Evolutionary conservation across 2,113 vertebrate genomes (phyloP), one percentile per base, ranked within the genome.

Genomic region (Pelecanoides urinatrix): DNA sequence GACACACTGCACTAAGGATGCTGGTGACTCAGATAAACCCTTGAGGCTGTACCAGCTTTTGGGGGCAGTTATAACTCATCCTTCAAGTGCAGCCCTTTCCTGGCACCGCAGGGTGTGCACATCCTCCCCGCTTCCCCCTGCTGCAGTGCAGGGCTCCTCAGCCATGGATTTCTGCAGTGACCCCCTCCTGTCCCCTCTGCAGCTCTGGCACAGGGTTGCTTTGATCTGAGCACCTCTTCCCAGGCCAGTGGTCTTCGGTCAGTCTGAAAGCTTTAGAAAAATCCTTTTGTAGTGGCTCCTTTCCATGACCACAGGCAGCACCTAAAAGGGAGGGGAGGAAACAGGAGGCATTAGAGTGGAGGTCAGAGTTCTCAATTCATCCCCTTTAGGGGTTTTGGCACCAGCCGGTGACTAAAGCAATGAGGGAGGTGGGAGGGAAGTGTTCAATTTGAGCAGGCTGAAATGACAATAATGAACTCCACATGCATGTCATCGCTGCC

Each of bases 351-450:
- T 93, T 55, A 34, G 88, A 84, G 79, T 89, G 85, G 92, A 95
- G 93, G 92, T 96, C 92, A 92, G 75, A 80, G 90, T 95, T 97
- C 75, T 74, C 91, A 86, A 80, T 92, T 96, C 82, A 93, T 90
- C 58, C 81, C 86, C 75, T 56, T 71, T 4, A 68, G 86, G 89
- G 73, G 53, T 92, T 95, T 93, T 0, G 29, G 74, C 87, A 95
- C 92, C 90, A 56, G 50, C 65, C 6, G 30, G 90, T 73, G 96
- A 94, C 86, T 81, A 79, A 91, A 94, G 94, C 80, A 58, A 38
- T 25, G 74, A 59, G 63, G 67, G 86, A 86, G 71, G 88, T 91
- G 82, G 82, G 77, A 76, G 92, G 93, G 81, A 92, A 97, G 38
- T 92, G 86, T 90, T 96, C 90, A 80, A 90, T 97, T 96, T 90